Base-by-base conservation (phyloP, 92 coral and sea anemone genomes). In the Epizoanthus rinbou region DNA sequence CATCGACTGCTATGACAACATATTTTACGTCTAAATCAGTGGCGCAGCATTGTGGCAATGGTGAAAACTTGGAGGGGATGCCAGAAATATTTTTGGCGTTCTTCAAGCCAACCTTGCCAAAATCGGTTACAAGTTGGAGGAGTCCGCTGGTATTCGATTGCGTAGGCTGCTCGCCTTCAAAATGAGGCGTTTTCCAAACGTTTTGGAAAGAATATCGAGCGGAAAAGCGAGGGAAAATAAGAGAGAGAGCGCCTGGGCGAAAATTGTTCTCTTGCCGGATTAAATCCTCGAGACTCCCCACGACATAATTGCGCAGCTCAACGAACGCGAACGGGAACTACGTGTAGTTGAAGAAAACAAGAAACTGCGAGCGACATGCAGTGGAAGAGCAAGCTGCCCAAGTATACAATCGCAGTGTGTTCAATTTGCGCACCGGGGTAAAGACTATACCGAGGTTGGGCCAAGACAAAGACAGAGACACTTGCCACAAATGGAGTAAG, bases 61-160 rank as follows among this genome's bases (percentile, higher is more conserved):
- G 85, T n/a, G 85, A n/a, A 57, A 69, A 21, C 37, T 81, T 18
- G 52, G 37, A 2, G 78, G 69, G 41, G 16, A 17, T 50, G 33
- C 19, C 6, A 57, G 59, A 60, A 81, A 72, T 33, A 5, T 59
- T 21, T 83, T 83, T 24, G 60, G 19, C 14, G 21, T 37, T 21
- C 25, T 71, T 31, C 86, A 82, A 57, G 24, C 41, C 6, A 72
- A 60, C 86, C 35, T 83, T 31, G 57, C 57, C 4, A 17, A 17
- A 45, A 33, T 72, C 64, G 72, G 79, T 0, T 82, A 58, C 19
- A 37, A 17, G 41, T 65, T 57, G 35, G 41, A 69, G 67, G 70
- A 70, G 64, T 71, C 86, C n/a, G 86, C 80, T 75, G 24, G 60
- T 65, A 41, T 52, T 69, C 70, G 86, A n/a, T 13, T 80, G 4